These are phyloP conservation scores for Chironomus tentans DNA, from an alignment of 2,888 invertebrate species.

Conservation along the genomic window DNA sequence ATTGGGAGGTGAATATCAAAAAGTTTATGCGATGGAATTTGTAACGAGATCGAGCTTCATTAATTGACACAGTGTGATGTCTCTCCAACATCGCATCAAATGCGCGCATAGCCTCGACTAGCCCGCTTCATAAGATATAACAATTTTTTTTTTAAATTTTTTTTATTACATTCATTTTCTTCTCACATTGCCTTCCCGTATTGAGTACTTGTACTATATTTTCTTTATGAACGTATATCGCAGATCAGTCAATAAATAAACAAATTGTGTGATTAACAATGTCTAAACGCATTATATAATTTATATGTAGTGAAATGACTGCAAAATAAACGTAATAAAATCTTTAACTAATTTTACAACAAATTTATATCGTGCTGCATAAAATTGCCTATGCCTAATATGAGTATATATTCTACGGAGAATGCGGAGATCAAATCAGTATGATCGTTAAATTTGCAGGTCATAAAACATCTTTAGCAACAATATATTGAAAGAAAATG, in stretches of 20 bases:
- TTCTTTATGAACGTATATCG: not conserved
- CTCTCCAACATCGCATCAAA: not conserved
- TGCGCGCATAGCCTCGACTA: not conserved
- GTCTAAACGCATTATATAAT: constrained; percentile 22
- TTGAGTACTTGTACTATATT: not conserved
- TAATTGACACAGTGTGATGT: constrained; percentile 26
- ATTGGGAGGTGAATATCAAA: constrained; percentile 7
- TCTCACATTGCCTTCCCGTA: not conserved
- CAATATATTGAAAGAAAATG: too few relatives aligned
- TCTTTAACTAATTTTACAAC: not conserved
- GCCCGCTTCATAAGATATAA: not conserved
- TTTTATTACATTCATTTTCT: not conserved
- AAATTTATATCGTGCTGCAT: too few relatives aligned
- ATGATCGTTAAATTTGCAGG: too few relatives aligned
- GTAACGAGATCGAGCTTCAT: constrained; percentile 26
- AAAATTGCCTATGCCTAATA: too few relatives aligned
- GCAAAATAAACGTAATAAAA: constrained; percentile 6
- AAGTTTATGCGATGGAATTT: constrained; percentile 11
- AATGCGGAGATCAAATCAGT: too few relatives aligned
- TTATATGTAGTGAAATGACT: not conserved
- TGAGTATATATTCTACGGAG: too few relatives aligned
- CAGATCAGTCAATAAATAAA: constrained; percentile 19
- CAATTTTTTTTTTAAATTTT: not conserved
- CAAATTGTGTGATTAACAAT: constrained; percentile 24
- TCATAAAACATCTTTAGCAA: too few relatives aligned